phyloP scores from a whole-genome alignment of 2,888 invertebrate genomes.

The Dusona sp. region DNA sequence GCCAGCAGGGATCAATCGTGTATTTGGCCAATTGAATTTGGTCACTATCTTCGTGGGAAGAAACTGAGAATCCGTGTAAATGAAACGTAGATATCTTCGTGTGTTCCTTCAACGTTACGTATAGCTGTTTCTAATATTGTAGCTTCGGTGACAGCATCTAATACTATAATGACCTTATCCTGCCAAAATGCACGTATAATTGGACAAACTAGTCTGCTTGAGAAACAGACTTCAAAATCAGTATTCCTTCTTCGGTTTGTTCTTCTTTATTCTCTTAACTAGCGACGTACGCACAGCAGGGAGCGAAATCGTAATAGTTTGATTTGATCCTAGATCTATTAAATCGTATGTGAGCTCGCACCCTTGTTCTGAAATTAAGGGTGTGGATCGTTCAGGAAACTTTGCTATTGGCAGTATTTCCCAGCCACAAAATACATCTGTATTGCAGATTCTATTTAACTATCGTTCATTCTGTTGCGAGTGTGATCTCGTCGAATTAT shows the following conservation, averaged over 20 bases:
- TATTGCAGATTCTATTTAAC: background rate
- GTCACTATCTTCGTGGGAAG: conserved; percentile 3
- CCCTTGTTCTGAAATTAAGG: background rate
- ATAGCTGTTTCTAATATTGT: background rate
- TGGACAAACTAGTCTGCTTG: background rate
- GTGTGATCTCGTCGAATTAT: no score
- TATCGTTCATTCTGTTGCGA: background rate
- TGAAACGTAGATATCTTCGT: background rate
- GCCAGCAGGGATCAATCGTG: conserved; percentile 1
- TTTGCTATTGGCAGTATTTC: background rate
- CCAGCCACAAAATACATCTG: background rate
- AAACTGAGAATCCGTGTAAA: conserved; percentile 3
- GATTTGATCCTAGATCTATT: background rate
- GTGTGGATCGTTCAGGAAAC: background rate
- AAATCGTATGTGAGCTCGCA: background rate
- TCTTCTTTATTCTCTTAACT: conserved; percentile 1
- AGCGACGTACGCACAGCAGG: background rate
- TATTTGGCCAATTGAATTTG: conserved; percentile 28
- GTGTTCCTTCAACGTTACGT: background rate
- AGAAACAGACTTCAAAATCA: background rate
- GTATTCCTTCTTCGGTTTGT: background rate
- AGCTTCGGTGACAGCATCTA: background rate
- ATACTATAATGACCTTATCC: background rate
- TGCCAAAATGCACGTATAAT: background rate
- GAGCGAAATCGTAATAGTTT: conserved; percentile 8